Conservation (phyloP, 2,888 invertebrate genomes). For the Callimorpha dominula region DNA sequence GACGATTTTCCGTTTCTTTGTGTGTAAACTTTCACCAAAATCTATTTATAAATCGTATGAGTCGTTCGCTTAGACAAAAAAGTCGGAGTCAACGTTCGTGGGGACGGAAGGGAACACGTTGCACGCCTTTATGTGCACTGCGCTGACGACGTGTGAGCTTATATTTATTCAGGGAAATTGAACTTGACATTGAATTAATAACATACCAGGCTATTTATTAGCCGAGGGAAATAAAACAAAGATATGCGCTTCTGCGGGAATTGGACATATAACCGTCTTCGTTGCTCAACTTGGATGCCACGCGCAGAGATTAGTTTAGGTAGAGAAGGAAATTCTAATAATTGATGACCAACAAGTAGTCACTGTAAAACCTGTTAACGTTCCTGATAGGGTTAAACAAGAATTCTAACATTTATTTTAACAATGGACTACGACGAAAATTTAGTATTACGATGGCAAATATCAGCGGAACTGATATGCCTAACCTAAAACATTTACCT, state of each 20-base stretch:
- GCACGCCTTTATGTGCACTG: slow-evolving; percentile 48
- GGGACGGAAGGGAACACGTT: slow-evolving; percentile 29
- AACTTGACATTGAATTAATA: slow-evolving; percentile 51
- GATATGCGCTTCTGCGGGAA: background rate
- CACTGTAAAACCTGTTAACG: too few species aligned
- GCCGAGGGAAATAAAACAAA: slow-evolving; percentile 5
- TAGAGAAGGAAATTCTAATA: too few species aligned
- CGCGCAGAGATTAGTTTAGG: too few species aligned
- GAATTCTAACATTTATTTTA: too few species aligned
- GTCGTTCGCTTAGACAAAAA: slow-evolving; percentile 44
- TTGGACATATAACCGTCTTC: too few species aligned
- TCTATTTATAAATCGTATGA: slow-evolving; percentile 50
- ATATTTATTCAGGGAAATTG: slow-evolving; percentile 36
- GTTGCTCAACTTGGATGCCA: too few species aligned
- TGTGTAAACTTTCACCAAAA: slow-evolving; percentile 63
- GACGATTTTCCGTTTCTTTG: slow-evolving; percentile 70
- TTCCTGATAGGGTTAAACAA: too few species aligned
- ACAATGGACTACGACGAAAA: too few species aligned
- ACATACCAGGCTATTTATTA: slow-evolving; percentile 12
- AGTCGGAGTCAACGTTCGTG: slow-evolving; percentile 65
- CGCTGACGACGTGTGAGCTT: slow-evolving; percentile 34
- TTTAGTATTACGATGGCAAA: too few species aligned
- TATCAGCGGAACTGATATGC: too few species aligned
- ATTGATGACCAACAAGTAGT: too few species aligned
- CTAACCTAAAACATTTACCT: too few species aligned